Percentiles rank a stretch among this genome's conserved stretches.
Evolutionary conservation across 2,113 vertebrate genomes (phyloP).

Genomic region (Podarcis cretensis): DNA sequence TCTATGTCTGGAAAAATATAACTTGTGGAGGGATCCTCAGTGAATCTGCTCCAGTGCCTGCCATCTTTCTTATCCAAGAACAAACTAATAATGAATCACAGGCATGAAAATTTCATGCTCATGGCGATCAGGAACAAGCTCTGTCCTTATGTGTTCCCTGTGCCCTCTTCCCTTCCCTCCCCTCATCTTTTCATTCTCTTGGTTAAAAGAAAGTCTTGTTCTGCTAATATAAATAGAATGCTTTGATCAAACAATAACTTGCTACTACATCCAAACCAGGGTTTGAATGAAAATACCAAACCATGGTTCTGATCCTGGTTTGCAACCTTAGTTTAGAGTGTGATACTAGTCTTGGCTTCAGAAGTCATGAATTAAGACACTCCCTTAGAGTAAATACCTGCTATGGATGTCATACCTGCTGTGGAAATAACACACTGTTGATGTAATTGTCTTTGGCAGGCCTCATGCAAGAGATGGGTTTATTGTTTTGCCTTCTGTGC

Average conservation of each 20-base stretch:
- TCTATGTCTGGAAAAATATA: not conserved
- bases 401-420: not conserved
- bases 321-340: not conserved
- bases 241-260: no score
- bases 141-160: not conserved
- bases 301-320: not conserved
- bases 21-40: not conserved
- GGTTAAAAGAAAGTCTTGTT: not conserved
- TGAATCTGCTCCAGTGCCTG: not conserved
- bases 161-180: not conserved
- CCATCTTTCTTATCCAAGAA: not conserved
- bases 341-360: fast-evolving
- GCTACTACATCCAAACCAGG: no score
- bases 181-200: not conserved
- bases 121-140: no score
- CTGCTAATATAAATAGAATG: no score
- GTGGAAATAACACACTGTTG: not conserved
- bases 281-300: not conserved
- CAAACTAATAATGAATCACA: not conserved
- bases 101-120: no score
- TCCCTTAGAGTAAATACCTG: not conserved
- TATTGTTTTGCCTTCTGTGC: not conserved
- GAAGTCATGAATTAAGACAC: not conserved
- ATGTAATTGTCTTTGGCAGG: not conserved
- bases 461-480: not conserved